These are phyloP conservation scores for Lates calcarifer DNA, from an alignment of 2,113 vertebrate genomes.

Conservation along the genomic window DNA sequence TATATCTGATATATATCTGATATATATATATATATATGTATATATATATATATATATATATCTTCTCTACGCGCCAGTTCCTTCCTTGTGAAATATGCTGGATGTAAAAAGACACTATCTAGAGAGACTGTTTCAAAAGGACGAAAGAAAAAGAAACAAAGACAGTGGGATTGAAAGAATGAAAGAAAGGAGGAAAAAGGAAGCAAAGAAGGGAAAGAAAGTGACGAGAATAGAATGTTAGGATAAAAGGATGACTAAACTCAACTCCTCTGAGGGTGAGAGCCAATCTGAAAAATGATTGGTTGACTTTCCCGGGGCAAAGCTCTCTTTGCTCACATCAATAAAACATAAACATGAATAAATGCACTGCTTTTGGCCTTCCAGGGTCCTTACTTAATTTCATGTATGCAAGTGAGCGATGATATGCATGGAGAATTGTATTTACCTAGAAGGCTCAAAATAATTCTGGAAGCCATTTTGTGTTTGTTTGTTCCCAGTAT, in stretches of 20 bases:
- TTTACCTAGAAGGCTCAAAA: slow-evolving; percentile 82
- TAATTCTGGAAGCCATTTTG: slow-evolving; percentile 79
- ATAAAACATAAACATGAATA: slow-evolving; percentile 89
- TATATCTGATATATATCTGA: no score
- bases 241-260: slow-evolving; percentile 83
- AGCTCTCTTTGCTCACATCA: slow-evolving; percentile 85
- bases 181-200: slow-evolving; percentile 12
- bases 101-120: background rate
- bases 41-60: slow-evolving; percentile 2
- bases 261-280: slow-evolving; percentile 77
- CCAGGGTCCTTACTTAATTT: slow-evolving; percentile 84
- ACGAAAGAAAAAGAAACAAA: slow-evolving; percentile 22
- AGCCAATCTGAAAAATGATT: slow-evolving; percentile 85
- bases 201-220: slow-evolving; percentile 57
- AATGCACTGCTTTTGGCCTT: slow-evolving; percentile 83
- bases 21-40: no score
- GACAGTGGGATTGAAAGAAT: slow-evolving; percentile 5
- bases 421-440: slow-evolving; percentile 81
- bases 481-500: slow-evolving; percentile 76
- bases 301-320: slow-evolving; percentile 84
- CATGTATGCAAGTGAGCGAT: slow-evolving; percentile 81
- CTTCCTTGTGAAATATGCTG: slow-evolving; percentile 26
- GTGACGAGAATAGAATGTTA: slow-evolving; percentile 66
- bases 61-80: background rate
- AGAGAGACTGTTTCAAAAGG: slow-evolving; percentile 31